Conservation (phyloP, 2,888 invertebrate genomes). For the Ferdinandea cuprea region DNA sequence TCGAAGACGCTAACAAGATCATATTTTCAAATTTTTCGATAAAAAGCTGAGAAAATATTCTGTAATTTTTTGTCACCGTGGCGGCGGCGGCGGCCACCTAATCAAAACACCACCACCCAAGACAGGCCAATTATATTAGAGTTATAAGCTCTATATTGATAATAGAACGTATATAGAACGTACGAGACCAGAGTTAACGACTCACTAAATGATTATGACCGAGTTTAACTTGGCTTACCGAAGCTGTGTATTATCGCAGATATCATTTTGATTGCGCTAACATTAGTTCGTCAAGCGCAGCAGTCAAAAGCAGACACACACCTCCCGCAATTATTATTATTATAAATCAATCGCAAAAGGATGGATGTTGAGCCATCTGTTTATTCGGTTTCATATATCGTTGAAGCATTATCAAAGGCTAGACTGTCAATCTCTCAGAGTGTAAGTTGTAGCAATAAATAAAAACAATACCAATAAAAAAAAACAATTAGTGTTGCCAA, state of each 20-base stretch:
- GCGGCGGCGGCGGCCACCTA: conserved; percentile 12
- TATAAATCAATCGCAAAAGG: conserved; percentile 1
- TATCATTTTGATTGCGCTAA: conserved; percentile 38
- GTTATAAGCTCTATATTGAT: conserved; percentile 13
- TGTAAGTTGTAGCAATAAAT: conserved; percentile 36
- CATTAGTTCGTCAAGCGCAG: conserved; percentile 47
- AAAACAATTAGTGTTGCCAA: neutral
- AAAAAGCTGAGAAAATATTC: conserved; percentile 9
- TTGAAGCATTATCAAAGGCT: conserved; percentile 51
- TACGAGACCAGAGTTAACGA: conserved; percentile 14
- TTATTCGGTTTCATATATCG: conserved; percentile 61
- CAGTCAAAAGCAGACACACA: conserved; percentile 2
- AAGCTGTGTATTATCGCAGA: conserved; percentile 37
- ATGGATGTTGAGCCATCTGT: conserved; percentile 57
- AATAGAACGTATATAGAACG: conserved; percentile 21
- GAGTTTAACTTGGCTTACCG: conserved; percentile 13
- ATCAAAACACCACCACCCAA: conserved; percentile 34
- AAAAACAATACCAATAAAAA: neutral
- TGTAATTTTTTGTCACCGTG: conserved; percentile 12
- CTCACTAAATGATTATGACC: conserved; percentile 41
- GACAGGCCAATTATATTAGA: conserved; percentile 29
- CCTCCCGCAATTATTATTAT: neutral
- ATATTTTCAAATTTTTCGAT: neutral
- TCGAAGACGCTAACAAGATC: conserved; percentile 10
- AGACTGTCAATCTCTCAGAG: conserved; percentile 29